A percentile compares a stretch with the other conserved stretches of the same genome.
These are phyloP conservation scores for Atta cephalotes DNA, from an alignment of 1,140 invertebrate genomes.

Conservation along the genomic window DNA sequence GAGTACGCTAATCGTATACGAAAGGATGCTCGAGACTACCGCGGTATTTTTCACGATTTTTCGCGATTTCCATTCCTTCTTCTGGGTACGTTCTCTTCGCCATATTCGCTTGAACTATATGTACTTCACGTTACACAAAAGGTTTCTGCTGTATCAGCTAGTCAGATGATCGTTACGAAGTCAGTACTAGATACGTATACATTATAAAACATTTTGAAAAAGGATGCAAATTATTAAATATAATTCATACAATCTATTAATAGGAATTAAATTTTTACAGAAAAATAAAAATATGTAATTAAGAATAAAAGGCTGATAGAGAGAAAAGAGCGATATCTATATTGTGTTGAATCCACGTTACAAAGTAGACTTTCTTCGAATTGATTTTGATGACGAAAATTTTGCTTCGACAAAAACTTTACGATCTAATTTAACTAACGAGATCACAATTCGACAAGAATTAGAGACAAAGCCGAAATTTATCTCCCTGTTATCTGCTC, in stretches of 20 bases:
- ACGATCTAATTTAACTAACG: conserved; percentile 56
- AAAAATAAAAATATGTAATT: neutral
- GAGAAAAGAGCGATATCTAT: neutral
- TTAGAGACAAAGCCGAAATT: conserved; percentile 2
- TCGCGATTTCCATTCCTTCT: conserved; percentile 60
- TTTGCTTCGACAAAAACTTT: conserved; percentile 32
- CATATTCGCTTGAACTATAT: conserved; percentile 59
- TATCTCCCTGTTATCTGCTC: neutral
- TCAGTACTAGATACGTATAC: neutral
- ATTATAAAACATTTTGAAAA: neutral
- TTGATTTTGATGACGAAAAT: neutral
- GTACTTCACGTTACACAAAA: conserved; percentile 42
- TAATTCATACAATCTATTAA: neutral
- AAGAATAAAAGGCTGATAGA: neutral
- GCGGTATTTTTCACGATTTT: conserved; percentile 77
- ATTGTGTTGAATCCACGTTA: neutral
- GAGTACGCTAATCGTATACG: conserved; percentile 78
- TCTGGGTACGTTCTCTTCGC: neutral
- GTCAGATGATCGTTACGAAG: neutral
- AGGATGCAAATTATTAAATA: neutral
- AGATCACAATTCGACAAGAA: conserved; percentile 45
- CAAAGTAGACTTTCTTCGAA: neutral
- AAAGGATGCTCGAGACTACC: conserved; percentile 78
- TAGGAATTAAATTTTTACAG: neutral
- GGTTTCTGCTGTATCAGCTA: neutral